These are phyloP conservation scores for Girardia tigrina DNA, from an alignment of 2,888 invertebrate genomes.

Conservation along the genomic window DNA sequence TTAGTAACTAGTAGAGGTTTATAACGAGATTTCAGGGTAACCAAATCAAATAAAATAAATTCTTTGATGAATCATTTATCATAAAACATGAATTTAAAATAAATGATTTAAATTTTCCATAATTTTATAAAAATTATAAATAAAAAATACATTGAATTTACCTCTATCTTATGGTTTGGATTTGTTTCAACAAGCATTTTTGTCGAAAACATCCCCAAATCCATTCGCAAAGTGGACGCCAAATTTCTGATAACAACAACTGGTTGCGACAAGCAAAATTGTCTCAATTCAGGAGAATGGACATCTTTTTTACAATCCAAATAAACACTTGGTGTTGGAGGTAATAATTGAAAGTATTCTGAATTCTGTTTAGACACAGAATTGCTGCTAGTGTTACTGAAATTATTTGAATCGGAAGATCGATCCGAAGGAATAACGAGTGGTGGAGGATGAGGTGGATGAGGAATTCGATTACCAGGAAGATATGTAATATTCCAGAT, in stretches of 20 bases:
- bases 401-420: background rate
- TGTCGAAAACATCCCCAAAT: conserved; percentile 91
- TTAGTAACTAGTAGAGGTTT: too few relatives aligned
- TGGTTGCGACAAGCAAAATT: conserved; percentile 89
- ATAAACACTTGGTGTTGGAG: conserved; percentile 71
- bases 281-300: conserved; percentile 83
- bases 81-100: too few relatives aligned
- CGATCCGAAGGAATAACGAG: conserved; percentile 58
- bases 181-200: conserved; percentile 60
- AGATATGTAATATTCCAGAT: conserved; percentile 2
- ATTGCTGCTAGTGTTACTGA: conserved; percentile 34
- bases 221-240: conserved; percentile 68
- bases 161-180: conserved; percentile 79
- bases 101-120: too few relatives aligned
- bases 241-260: conserved; percentile 87
- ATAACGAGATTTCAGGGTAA: too few relatives aligned
- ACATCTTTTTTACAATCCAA: conserved; percentile 93
- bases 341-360: conserved; percentile 53
- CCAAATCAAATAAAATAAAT: too few relatives aligned
- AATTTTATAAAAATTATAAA: too few relatives aligned
- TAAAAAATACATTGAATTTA: too few relatives aligned
- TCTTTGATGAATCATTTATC: too few relatives aligned
- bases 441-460: conserved; percentile 69
- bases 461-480: conserved; percentile 34
- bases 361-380: conserved; percentile 46